These are phyloP conservation scores for Pipa parva DNA, from an alignment of 2,113 vertebrate genomes.

Conservation along the genomic window DNA sequence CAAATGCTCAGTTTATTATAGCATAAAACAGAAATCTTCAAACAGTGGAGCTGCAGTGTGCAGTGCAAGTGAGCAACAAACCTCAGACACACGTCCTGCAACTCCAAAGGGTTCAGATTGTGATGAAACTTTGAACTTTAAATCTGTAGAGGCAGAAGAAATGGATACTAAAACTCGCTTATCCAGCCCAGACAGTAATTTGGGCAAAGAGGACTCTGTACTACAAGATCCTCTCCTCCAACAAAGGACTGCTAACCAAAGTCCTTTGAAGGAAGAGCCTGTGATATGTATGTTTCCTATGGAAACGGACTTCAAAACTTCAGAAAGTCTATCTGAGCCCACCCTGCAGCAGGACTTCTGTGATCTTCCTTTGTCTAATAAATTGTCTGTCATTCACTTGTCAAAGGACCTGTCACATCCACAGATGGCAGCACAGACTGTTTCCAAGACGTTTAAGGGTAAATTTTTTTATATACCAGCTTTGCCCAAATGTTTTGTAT, in stretches of 20 bases:
- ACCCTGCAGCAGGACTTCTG: slow-evolving; percentile 62
- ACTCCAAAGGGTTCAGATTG: slow-evolving; percentile 57
- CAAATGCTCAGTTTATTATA: slow-evolving; percentile 86
- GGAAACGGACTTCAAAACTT: slow-evolving; percentile 82
- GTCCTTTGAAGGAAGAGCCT: slow-evolving; percentile 60
- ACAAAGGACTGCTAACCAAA: slow-evolving; percentile 59
- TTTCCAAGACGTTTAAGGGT: slow-evolving; percentile 63
- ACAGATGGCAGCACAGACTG: slow-evolving; percentile 58
- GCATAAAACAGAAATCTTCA: slow-evolving; percentile 73
- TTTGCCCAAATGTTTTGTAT: not conserved
- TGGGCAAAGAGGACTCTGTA: slow-evolving; percentile 64
- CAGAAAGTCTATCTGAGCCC: slow-evolving; percentile 65
- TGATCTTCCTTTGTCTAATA: slow-evolving; percentile 61
- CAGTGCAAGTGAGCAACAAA: slow-evolving; percentile 57
- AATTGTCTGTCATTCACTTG: slow-evolving; percentile 62
- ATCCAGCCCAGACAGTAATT: slow-evolving; percentile 56
- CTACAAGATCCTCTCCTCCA: slow-evolving; percentile 58
- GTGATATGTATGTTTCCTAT: slow-evolving; percentile 90
- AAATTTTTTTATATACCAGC: slow-evolving; percentile 37
- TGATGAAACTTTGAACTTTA: slow-evolving; percentile 54
- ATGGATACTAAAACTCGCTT: slow-evolving; percentile 60
- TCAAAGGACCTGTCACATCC: slow-evolving; percentile 59
- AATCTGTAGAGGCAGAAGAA: slow-evolving; percentile 53
- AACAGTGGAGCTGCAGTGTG: slow-evolving; percentile 41
- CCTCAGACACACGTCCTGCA: slow-evolving; percentile 46